phyloP scores from a whole-genome alignment of 2,113 vertebrate genomes.

The Spea bombifrons region DNA sequence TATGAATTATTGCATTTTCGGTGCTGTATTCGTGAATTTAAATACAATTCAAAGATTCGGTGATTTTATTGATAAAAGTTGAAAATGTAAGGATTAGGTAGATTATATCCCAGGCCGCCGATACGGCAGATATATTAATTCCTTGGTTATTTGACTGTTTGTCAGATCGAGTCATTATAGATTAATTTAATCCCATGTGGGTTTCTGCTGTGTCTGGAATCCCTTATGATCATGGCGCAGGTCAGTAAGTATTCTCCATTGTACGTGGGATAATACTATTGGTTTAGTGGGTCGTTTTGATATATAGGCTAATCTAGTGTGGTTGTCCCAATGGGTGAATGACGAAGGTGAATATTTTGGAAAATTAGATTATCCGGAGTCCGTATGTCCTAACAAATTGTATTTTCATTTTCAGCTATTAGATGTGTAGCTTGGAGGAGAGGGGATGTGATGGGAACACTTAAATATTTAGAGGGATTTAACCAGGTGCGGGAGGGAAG shows the following conservation, averaged over 20 bases:
- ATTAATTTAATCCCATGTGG: slow-evolving; percentile 33
- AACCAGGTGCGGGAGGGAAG: no score
- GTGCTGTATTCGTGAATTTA: background rate
- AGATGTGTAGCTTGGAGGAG: no score
- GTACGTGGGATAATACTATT: background rate
- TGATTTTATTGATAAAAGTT: slow-evolving; percentile 18
- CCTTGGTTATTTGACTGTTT: slow-evolving; percentile 22
- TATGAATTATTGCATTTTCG: no score
- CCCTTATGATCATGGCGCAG: background rate
- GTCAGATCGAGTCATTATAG: slow-evolving; percentile 25
- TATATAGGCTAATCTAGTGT: no score
- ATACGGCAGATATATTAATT: slow-evolving; percentile 15
- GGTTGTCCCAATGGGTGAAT: no score
- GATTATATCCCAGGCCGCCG: slow-evolving; percentile 1
- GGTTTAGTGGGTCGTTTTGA: no score
- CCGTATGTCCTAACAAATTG: no score
- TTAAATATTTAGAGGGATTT: no score
- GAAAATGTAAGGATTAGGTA: slow-evolving; percentile 17
- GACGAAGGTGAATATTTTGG: no score
- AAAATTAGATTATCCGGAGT: no score
- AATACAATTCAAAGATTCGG: slow-evolving; percentile 8
- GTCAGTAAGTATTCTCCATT: background rate
- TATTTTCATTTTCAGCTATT: no score
- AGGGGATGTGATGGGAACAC: no score
- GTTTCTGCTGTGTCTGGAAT: slow-evolving; percentile 10